A percentile compares a stretch with the other conserved stretches of the same genome.
Evolutionary conservation across 2,113 vertebrate species (phyloP).

Genomic region (Asarcornis scutulata): DNA sequence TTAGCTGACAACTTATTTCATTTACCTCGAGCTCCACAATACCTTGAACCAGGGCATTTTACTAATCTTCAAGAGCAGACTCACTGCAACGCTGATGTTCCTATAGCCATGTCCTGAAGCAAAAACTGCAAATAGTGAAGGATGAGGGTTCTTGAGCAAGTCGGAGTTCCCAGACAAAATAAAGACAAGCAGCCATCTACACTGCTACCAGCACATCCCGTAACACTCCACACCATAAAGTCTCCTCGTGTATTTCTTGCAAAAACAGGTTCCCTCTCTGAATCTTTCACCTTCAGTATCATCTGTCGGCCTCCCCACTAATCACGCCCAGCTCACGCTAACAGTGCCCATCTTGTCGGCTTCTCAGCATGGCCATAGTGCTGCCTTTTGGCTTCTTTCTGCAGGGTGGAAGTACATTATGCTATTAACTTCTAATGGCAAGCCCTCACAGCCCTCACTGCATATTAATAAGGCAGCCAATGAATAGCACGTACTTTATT

Average conservation of each 20-base stretch:
- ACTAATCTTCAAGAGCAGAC: background rate
- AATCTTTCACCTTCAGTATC: fast-evolving
- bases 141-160: background rate
- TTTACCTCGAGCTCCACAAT: background rate
- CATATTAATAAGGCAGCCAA: constrained; percentile 21
- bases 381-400: background rate
- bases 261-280: background rate
- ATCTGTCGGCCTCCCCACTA: background rate
- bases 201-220: fast-evolving
- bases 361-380: background rate
- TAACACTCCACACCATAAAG: background rate
- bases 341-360: background rate
- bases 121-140: background rate
- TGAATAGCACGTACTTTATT: constrained; percentile 1
- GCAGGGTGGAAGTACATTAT: background rate
- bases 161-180: background rate
- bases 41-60: background rate
- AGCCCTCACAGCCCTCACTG: background rate
- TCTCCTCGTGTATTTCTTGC: background rate
- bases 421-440: constrained; percentile 6
- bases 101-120: background rate
- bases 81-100: fast-evolving
- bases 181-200: background rate
- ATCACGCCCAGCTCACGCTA: background rate
- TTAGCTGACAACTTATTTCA: too few species aligned